Base-by-base conservation (phyloP, 2,113 vertebrate species). In the Andinoacara biseriatus region DNA sequence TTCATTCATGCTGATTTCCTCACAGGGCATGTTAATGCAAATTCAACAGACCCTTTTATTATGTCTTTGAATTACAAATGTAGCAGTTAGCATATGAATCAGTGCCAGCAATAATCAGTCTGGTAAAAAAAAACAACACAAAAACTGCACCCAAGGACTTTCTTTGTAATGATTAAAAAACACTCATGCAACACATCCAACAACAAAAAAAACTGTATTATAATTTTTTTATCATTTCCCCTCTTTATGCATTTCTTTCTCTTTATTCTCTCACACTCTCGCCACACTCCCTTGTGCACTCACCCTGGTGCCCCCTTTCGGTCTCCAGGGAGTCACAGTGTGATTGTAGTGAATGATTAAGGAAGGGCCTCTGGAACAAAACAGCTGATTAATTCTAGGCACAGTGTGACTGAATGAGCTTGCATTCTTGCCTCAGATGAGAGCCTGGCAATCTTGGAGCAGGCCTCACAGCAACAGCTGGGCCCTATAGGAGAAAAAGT, bases 371-470 rank as follows among this genome's bases (percentile, higher is more conserved):
- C 58, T 11, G 62, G 82, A 92, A 92, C 80, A 90, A 93, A 89
- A 87, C 74, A 81, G 26, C 76, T 85, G 83, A 93, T 93, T 91
- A 87, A 90, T 92, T 92, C 90, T 20, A 0, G 59, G 74, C 84
- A 62, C 84, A 59, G 31, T 58, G 80, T 24, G 78, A 76, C 79
- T 77, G 87, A 93, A 90, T 38, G 83, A 87, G 90, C 78, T 84
- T 1, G 7, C 6, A 63, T 74, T 87, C 77, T 76, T 13, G 7
- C 31, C 43, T 74, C 26, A 58, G 76, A 87, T 43, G 74, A 78
- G 82, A 74, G 74, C 72, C 78, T 29, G 78, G 46, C 72, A 52
- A 63, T 4, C 72, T 75, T 58, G 24, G 38, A 58, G 58, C 20
- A 3, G 84, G 59, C 40, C 74, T 61, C 74, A 29, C 69, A 31